These are phyloP conservation scores for Notothenia coriiceps DNA, from an alignment of 2,113 vertebrate genomes.

Conservation along the genomic window DNA sequence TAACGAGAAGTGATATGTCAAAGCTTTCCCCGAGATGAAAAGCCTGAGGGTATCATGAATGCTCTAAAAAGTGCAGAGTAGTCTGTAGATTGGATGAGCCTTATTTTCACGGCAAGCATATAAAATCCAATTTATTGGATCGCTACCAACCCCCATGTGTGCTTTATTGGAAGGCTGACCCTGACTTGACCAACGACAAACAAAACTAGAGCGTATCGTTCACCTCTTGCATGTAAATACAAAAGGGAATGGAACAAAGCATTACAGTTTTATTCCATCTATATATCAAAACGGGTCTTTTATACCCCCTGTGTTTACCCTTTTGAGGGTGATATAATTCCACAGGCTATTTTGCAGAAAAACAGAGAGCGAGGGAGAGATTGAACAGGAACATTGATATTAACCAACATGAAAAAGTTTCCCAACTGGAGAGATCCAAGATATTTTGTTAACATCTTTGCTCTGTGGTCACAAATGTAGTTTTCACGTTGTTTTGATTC, in stretches of 20 bases:
- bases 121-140: slow-evolving; percentile 76
- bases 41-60: slow-evolving; percentile 76
- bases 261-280: slow-evolving; percentile 57
- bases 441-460: slow-evolving; percentile 57
- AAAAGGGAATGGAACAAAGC: slow-evolving; percentile 38
- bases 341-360: slow-evolving; percentile 50
- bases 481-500: slow-evolving; percentile 73
- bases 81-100: slow-evolving; percentile 72
- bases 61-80: slow-evolving; percentile 71
- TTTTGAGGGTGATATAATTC: slow-evolving; percentile 56
- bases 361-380: slow-evolving; percentile 12
- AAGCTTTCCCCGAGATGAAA: slow-evolving; percentile 74
- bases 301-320: slow-evolving; percentile 55
- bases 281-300: slow-evolving; percentile 46
- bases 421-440: slow-evolving; percentile 52
- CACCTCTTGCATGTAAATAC: slow-evolving; percentile 61
- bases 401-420: slow-evolving; percentile 62
- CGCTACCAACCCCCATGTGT: slow-evolving; percentile 48
- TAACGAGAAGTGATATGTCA: slow-evolving; percentile 83
- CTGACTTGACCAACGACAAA: slow-evolving; percentile 64
- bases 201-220: slow-evolving; percentile 50
- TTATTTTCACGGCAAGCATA: slow-evolving; percentile 66
- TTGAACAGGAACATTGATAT: slow-evolving; percentile 30
- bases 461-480: slow-evolving; percentile 73
- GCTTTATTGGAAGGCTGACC: slow-evolving; percentile 72